Conservation (phyloP, 2,888 invertebrate species). For the Bedellia somnulentella region DNA sequence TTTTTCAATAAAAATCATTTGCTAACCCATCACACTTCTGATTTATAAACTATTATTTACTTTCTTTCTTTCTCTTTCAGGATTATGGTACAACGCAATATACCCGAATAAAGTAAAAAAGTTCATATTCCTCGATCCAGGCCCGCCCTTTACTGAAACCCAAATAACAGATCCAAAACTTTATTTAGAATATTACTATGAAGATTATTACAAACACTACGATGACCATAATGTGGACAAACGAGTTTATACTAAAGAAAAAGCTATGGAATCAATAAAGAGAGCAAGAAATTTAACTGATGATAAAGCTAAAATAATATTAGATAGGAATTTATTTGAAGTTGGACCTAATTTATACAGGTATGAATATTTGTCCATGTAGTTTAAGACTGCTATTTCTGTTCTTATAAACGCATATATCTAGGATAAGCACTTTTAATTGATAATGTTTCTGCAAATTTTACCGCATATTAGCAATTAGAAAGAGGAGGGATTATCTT, state of each 20-base stretch:
- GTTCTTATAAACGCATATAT: too few species aligned
- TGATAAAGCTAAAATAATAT: conserved; percentile 43
- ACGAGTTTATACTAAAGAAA: conserved; percentile 9
- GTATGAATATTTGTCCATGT: too few species aligned
- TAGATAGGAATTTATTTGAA: conserved; percentile 40
- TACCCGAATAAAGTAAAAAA: conserved; percentile 46
- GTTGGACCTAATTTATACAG: conserved; percentile 35
- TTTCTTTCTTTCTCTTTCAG: conserved; percentile 15
- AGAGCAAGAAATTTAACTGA: conserved; percentile 33
- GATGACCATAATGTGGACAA: conserved; percentile 17
- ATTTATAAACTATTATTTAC: too few species aligned
- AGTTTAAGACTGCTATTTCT: too few species aligned
- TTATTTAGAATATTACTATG: conserved; percentile 27
- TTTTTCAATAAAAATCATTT: too few species aligned
- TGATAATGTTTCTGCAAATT: too few species aligned
- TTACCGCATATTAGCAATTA: too few species aligned
- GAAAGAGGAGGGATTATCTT: too few species aligned
- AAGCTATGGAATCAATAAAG: conserved; percentile 41
- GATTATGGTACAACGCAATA: conserved; percentile 34
- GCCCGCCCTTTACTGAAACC: conserved; percentile 20
- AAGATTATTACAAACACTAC: conserved; percentile 26
- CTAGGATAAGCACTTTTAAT: too few species aligned
- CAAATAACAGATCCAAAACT: conserved; percentile 17
- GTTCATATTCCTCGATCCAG: conserved; percentile 32
- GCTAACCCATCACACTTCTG: too few species aligned